Conservation (phyloP, 2,888 invertebrate genomes). For the Zonitis immaculata region DNA sequence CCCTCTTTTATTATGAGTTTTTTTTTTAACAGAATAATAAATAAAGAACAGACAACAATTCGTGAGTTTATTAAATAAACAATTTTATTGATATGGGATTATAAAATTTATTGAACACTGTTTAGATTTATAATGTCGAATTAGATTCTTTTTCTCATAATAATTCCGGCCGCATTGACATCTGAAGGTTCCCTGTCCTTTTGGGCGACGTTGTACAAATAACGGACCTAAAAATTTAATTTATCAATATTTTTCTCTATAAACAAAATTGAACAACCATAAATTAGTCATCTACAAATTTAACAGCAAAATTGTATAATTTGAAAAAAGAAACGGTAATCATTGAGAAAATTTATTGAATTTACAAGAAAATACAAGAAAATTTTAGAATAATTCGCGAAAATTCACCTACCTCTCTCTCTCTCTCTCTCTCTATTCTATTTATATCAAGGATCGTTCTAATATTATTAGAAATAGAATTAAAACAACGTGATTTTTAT, state of each 20-base stretch:
- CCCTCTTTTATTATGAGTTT: background rate
- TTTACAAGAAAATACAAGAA: too few species aligned
- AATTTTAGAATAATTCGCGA: too few species aligned
- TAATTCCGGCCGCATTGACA: conserved; percentile 36
- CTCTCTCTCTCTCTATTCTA: too few species aligned
- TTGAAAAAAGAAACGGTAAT: too few species aligned
- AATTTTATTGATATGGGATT: background rate
- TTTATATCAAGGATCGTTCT: too few species aligned
- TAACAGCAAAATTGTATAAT: too few species aligned
- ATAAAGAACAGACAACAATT: background rate
- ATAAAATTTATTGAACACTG: conserved; percentile 21
- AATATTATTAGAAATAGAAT: too few species aligned
- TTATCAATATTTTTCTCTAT: background rate
- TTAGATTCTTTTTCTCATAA: conserved; percentile 37
- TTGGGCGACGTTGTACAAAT: conserved; percentile 26
- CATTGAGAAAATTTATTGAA: too few species aligned
- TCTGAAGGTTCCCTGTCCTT: conserved; percentile 31
- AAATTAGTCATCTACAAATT: background rate
- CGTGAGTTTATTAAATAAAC: background rate
- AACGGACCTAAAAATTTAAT: conserved; percentile 15
- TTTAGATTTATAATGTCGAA: conserved; percentile 35
- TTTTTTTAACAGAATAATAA: background rate
- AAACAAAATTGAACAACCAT: background rate
- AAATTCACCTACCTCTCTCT: too few species aligned
- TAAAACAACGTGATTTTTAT: too few species aligned